Conservation (phyloP, 2,113 vertebrate genomes). For the Eonycteris spelaea region DNA sequence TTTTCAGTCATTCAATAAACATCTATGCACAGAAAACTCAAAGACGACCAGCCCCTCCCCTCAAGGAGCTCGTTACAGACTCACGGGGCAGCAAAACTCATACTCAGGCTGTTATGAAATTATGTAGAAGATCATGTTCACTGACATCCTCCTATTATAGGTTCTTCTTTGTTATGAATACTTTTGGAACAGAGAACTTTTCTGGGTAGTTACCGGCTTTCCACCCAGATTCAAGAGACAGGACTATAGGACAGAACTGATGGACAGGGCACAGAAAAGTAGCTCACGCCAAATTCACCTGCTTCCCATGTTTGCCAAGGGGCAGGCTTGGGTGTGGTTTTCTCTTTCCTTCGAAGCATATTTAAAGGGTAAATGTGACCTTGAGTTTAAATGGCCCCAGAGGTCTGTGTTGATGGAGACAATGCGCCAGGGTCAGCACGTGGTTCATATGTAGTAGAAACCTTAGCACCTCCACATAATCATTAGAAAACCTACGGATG, state of each 20-base stretch:
- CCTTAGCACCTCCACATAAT: background rate
- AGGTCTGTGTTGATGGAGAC: background rate
- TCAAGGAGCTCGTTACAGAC: background rate
- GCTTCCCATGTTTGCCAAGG: background rate
- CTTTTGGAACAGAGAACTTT: background rate
- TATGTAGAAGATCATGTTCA: background rate
- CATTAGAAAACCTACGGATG: background rate
- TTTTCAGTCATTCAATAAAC: background rate
- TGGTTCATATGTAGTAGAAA: background rate
- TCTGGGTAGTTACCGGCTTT: background rate
- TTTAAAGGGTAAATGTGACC: background rate
- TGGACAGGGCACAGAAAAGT: background rate
- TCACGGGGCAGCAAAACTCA: background rate
- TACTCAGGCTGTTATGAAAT: background rate
- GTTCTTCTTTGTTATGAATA: background rate
- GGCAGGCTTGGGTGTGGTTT: too few relatives aligned
- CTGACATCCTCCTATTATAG: too few relatives aligned
- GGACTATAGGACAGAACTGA: background rate
- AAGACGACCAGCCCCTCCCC: background rate
- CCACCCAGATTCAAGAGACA: background rate
- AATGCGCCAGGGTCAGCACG: fast-evolving
- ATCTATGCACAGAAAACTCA: background rate
- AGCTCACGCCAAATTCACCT: background rate
- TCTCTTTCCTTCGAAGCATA: background rate
- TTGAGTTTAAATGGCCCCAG: background rate